Conservation (phyloP, 2,888 invertebrate genomes). For the Melanchra persicariae region DNA sequence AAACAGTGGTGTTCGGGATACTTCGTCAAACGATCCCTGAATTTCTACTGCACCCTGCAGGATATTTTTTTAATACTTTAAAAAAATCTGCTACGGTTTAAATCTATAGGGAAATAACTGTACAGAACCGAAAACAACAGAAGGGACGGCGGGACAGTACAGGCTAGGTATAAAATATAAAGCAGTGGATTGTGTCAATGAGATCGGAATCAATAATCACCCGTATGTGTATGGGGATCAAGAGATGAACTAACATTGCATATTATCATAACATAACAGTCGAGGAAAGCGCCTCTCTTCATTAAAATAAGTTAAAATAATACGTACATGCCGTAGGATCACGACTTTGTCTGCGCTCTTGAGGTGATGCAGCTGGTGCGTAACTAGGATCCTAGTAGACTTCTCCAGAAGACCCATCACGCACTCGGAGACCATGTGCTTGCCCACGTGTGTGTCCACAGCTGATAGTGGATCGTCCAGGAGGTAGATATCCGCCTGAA, state of each 20-base stretch:
- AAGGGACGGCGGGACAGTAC: neutral
- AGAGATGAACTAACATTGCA: too few relatives aligned
- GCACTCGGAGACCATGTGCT: conserved; percentile 93
- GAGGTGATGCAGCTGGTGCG: conserved; percentile 96
- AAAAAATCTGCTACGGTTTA: too few relatives aligned
- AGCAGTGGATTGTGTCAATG: too few relatives aligned
- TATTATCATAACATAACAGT: too few relatives aligned
- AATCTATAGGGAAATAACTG: too few relatives aligned
- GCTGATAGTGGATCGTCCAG: conserved; percentile 95
- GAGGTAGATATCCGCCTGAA: conserved; percentile 93
- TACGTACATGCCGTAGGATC: conserved; percentile 92
- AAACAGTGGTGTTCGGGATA: conserved; percentile 88
- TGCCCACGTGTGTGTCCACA: conserved; percentile 94
- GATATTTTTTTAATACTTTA: neutral
- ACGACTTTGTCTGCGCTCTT: conserved; percentile 92
- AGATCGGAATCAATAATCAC: neutral
- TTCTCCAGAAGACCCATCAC: conserved; percentile 90
- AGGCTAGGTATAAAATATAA: too few relatives aligned
- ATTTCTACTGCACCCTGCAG: conserved; percentile 92
- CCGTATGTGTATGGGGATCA: neutral
- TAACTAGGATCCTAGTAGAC: conserved; percentile 94
- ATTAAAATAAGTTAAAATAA: neutral
- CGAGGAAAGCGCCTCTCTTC: too few relatives aligned
- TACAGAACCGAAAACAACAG: neutral
- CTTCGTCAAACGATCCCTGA: conserved; percentile 89